phyloP scores from a whole-genome alignment of 2,113 vertebrate genomes.

The Rhea pennata region DNA sequence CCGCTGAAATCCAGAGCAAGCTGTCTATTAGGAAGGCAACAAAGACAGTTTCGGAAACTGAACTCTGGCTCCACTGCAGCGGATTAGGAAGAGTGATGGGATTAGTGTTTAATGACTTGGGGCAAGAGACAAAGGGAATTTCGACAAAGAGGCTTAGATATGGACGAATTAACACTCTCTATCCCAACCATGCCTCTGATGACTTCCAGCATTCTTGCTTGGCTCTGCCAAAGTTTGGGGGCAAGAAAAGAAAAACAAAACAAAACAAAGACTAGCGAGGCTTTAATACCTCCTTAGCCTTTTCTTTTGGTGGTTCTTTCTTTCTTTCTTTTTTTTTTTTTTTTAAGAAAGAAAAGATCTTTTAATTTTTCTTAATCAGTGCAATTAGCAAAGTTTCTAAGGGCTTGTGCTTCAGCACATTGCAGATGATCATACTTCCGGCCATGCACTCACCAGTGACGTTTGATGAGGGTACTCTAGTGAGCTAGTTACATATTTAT shows the following conservation, averaged over 20 bases:
- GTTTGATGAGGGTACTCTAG: neutral
- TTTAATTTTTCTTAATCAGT: slow-evolving; percentile 66
- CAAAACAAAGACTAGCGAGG: slow-evolving; percentile 47
- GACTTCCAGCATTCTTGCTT: slow-evolving; percentile 82
- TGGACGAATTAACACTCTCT: slow-evolving; percentile 93
- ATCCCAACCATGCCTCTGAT: slow-evolving; percentile 80
- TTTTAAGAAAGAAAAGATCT: slow-evolving; percentile 57
- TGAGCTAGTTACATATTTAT: neutral
- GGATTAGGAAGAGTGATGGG: slow-evolving; percentile 99
- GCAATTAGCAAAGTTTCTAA: neutral
- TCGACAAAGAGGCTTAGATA: slow-evolving; percentile 90
- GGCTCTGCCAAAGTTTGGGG: slow-evolving; percentile 43
- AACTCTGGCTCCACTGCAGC: slow-evolving; percentile 87
- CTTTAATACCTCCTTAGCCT: slow-evolving; percentile 72
- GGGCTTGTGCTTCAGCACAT: neutral
- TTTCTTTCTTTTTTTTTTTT: slow-evolving; percentile 11
- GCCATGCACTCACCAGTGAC: neutral
- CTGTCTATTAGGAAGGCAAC: slow-evolving; percentile 87
- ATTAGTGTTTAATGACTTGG: slow-evolving; percentile 99
- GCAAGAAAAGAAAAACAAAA: neutral
- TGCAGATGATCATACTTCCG: neutral
- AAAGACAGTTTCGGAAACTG: slow-evolving; percentile 89
- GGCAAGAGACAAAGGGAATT: slow-evolving; percentile 90
- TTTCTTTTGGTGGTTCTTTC: slow-evolving; percentile 51
- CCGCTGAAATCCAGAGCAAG: slow-evolving; percentile 80